Conservation (phyloP, 2,888 invertebrate genomes). For the Sycophila texana region DNA sequence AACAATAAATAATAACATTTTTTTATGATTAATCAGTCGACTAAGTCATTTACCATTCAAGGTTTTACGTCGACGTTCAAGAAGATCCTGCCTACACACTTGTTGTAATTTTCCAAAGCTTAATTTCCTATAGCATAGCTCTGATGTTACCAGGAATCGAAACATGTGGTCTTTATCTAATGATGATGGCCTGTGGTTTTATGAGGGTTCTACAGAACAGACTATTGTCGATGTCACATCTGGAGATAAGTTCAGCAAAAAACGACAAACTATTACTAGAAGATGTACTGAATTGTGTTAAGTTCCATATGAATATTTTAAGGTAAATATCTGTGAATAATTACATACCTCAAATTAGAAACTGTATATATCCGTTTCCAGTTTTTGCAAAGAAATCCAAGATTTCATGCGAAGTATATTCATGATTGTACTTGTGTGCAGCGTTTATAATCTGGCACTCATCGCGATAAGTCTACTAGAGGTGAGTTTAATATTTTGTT, state of each 20-base stretch:
- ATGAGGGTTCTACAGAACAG: neutral
- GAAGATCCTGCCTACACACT: conserved; percentile 23
- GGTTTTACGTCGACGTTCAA: conserved; percentile 31
- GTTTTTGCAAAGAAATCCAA: conserved; percentile 14
- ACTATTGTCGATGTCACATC: too few relatives aligned
- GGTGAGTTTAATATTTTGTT: neutral
- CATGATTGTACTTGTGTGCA: neutral
- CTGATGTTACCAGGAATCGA: conserved; percentile 19
- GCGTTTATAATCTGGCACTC: conserved; percentile 3
- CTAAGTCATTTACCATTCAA: neutral
- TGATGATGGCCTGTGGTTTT: conserved; percentile 40
- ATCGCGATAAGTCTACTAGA: conserved; percentile 3
- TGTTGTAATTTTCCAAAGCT: neutral
- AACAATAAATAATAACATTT: too few relatives aligned
- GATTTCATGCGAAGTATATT: neutral
- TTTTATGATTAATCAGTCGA: too few relatives aligned
- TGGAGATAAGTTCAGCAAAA: too few relatives aligned
- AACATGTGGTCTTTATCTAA: neutral
- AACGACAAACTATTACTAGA: too few relatives aligned
- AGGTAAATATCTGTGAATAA: neutral
- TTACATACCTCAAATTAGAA: too few relatives aligned
- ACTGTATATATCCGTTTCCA: neutral
- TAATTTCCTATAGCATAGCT: neutral
- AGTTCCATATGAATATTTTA: neutral
- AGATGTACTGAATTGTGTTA: too few relatives aligned